These are phyloP conservation scores for Acanthiza pusilla DNA, from an alignment of 2,797 vertebrate species.

Conservation along the genomic window DNA sequence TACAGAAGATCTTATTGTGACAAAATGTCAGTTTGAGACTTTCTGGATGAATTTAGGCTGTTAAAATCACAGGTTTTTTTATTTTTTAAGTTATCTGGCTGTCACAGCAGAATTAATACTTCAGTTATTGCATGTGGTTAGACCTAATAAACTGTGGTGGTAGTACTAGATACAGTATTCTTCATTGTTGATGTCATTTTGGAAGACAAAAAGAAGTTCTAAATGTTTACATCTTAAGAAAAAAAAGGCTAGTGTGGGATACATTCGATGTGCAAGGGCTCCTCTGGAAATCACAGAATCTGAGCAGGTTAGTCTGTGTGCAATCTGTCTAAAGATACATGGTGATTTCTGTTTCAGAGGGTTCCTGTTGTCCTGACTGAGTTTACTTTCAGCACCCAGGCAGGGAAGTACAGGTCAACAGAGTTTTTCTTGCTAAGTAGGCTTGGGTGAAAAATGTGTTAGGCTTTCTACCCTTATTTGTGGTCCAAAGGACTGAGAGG, in stretches of 20 bases:
- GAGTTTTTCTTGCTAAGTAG: not conserved
- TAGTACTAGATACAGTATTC: not conserved
- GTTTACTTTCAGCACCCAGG: not conserved
- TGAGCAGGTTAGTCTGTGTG: not conserved
- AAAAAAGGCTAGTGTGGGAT: not conserved
- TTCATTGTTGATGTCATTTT: not conserved
- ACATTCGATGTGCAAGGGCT: not conserved
- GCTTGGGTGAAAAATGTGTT: not conserved
- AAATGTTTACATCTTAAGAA: not conserved
- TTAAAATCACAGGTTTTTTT: not conserved
- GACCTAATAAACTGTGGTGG: not conserved
- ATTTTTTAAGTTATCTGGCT: no score
- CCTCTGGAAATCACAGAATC: not conserved
- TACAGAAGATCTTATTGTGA: not conserved
- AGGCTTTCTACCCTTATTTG: not conserved
- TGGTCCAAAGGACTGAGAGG: not conserved
- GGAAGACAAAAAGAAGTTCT: not conserved
- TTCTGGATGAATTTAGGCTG: not conserved
- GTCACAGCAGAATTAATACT: not conserved
- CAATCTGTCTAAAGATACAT: not conserved
- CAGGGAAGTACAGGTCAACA: not conserved
- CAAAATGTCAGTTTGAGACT: not conserved
- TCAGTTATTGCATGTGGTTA: not conserved
- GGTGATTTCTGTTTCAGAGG: not conserved
- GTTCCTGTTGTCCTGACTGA: not conserved